Evolutionary conservation across 2,888 invertebrate species (phyloP), one percentile per base, ranked within the genome.

Genomic region (Drepana falcataria): DNA sequence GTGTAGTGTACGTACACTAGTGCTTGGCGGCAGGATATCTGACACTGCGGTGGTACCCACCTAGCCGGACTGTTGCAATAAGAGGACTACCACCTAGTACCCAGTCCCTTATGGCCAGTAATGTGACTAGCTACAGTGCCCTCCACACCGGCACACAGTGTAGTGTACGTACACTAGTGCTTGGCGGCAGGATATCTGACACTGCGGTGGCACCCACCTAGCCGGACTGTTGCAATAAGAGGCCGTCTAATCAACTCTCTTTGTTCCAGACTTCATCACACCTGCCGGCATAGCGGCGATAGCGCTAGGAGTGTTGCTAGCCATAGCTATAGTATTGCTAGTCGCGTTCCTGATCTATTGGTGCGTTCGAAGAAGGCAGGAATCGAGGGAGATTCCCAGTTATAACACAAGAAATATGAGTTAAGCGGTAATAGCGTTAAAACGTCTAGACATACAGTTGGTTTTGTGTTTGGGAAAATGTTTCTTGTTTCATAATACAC

Each of bases 251-350:
- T 6, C 49, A 21, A 9, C 47, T 52, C 21, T 53, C 34, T 44
- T 9, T 9, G 3, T 44, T 6, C 44, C 44, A 93, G 87, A 66
- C 69, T 93, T 87, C 66, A 84, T 77, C 62, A 84, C 73, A 37
- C 85, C 66, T 63, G 92, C 74, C 69, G 81, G 94, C 2, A 95
- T 96, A 58, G 93, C 94, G 0, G 95, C 96, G 0, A 94, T 96
- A 57, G 93, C 93, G 0, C 74, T 96, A 0, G 96, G 95, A 1
- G 91, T 92, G 0, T 72, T 96, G 2, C 72, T 96, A 2, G 69
- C 94, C 0, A 82, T 96, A 53, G 81, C 94, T 0, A 71, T 96
- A 0, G 90, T 95, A 48, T 77, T 93, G 3, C 68, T 93, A 0
- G 75, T 94, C 2, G 83, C 93, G 48, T 79, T 92, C 60, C 74